Evolutionary conservation across 2,113 vertebrate genomes (phyloP).

Genomic region (Epinephelus cyanopodus): DNA sequence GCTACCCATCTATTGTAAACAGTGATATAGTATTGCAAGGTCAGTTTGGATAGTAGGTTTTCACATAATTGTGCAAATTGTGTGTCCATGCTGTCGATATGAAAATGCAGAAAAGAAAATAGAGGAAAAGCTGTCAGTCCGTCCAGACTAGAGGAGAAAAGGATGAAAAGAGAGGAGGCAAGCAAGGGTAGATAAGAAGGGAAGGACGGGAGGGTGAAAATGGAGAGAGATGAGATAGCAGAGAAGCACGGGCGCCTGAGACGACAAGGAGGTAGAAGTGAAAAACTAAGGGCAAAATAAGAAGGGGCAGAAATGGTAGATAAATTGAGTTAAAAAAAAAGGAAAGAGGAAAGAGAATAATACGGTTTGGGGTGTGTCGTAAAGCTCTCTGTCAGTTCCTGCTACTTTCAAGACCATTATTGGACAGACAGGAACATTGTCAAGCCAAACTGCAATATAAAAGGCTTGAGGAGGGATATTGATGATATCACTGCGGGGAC

Average conservation of each 20-base stretch:
- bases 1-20: slow-evolving; percentile 31
- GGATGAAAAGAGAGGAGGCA: slow-evolving; percentile 26
- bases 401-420: slow-evolving; percentile 37
- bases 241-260: not conserved
- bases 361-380: slow-evolving; percentile 25
- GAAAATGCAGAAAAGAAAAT: slow-evolving; percentile 6
- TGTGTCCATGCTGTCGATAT: slow-evolving; percentile 15
- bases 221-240: slow-evolving; percentile 50
- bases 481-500: slow-evolving; percentile 42
- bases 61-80: slow-evolving; percentile 43
- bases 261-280: slow-evolving; percentile 17
- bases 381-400: slow-evolving; percentile 34
- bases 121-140: slow-evolving; percentile 18
- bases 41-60: slow-evolving; percentile 25
- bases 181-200: slow-evolving; percentile 58
- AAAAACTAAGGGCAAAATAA: slow-evolving; percentile 28
- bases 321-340: slow-evolving; percentile 26
- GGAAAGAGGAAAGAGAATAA: slow-evolving; percentile 26
- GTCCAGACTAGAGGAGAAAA: slow-evolving; percentile 19
- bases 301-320: slow-evolving; percentile 33
- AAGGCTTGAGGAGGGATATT: slow-evolving; percentile 52
- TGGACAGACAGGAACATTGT: slow-evolving; percentile 46
- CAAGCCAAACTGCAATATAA: slow-evolving; percentile 55
- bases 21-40: slow-evolving; percentile 25
- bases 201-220: slow-evolving; percentile 35